phyloP scores from a whole-genome alignment of 1,140 invertebrate genomes.

The Drosophila quadrilineata region DNA sequence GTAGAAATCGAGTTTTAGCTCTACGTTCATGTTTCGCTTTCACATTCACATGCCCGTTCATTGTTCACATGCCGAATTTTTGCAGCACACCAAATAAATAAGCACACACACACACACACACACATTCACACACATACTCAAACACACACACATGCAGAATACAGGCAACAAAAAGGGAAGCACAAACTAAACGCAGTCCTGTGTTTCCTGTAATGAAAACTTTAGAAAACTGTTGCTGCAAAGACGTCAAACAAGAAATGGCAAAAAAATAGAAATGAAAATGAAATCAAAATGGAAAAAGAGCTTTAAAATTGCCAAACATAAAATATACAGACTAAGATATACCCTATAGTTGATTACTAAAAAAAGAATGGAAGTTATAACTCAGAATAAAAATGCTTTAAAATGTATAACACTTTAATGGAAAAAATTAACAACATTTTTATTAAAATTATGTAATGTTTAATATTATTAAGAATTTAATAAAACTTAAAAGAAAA shows the following conservation, averaged over 20 bases:
- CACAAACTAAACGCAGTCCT: conserved; percentile 68
- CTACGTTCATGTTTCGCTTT: conserved; percentile 22
- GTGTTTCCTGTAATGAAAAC: conserved; percentile 75
- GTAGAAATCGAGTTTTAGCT: neutral
- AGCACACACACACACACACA: conserved; percentile 39
- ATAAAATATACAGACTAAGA: neutral
- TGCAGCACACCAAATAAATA: conserved; percentile 71
- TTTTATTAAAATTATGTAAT: no score
- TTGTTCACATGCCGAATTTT: conserved; percentile 73
- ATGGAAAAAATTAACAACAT: no score
- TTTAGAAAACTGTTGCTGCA: conserved; percentile 37
- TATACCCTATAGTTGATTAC: neutral
- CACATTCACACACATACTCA: neutral
- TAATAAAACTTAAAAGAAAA: no score
- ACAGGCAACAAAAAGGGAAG: conserved; percentile 47
- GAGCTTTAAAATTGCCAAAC: neutral
- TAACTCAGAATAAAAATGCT: no score
- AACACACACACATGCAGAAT: conserved; percentile 20
- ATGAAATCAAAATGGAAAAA: conserved; percentile 1
- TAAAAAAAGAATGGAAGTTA: neutral
- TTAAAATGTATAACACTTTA: no score
- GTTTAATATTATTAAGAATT: no score
- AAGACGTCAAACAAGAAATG: conserved; percentile 25
- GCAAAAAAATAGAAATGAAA: no score
- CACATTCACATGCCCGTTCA: conserved; percentile 36